A percentile compares a stretch with the other conserved stretches of the same genome.
These are phyloP conservation scores for Sebastolobus alascanus DNA, from an alignment of 2,797 vertebrate species.

Conservation along the genomic window DNA sequence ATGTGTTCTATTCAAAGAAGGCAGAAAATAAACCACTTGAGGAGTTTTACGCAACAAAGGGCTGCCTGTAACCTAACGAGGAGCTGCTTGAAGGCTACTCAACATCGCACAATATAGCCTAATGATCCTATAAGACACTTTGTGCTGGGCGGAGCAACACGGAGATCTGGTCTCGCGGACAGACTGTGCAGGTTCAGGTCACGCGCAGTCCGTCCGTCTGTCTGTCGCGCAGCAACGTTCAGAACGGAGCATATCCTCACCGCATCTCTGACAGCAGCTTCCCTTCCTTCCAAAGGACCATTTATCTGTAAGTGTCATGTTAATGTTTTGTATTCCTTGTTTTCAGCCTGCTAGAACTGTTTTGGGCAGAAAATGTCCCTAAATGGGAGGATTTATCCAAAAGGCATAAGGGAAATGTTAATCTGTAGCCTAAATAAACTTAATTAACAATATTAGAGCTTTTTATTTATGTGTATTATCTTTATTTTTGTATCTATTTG, in stretches of 20 bases:
- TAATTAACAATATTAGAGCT: not conserved
- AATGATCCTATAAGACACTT: not conserved
- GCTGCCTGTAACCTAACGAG: too few relatives aligned
- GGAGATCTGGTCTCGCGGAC: too few relatives aligned
- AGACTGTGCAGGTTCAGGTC: constrained; percentile 9
- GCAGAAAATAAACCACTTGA: too few relatives aligned
- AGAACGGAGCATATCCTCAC: not conserved
- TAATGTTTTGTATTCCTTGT: not conserved
- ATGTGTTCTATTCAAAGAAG: not conserved
- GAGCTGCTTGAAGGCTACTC: not conserved
- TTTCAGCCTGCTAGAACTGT: too few relatives aligned
- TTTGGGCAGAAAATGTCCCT: not conserved
- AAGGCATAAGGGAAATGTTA: not conserved
- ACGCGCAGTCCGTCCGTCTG: not conserved
- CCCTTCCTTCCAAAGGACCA: not conserved
- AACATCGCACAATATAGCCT: not conserved
- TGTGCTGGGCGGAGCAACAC: not conserved
- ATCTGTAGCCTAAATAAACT: not conserved
- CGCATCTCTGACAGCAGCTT: not conserved
- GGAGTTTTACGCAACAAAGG: too few relatives aligned
- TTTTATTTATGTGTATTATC: not conserved
- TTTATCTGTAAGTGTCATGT: constrained; percentile 16
- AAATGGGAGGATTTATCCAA: not conserved
- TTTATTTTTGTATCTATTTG: not conserved
- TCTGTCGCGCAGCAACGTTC: not conserved